These are phyloP conservation scores for Cyprinus carpio DNA, from an alignment of 2,113 vertebrate genomes.

Conservation along the genomic window DNA sequence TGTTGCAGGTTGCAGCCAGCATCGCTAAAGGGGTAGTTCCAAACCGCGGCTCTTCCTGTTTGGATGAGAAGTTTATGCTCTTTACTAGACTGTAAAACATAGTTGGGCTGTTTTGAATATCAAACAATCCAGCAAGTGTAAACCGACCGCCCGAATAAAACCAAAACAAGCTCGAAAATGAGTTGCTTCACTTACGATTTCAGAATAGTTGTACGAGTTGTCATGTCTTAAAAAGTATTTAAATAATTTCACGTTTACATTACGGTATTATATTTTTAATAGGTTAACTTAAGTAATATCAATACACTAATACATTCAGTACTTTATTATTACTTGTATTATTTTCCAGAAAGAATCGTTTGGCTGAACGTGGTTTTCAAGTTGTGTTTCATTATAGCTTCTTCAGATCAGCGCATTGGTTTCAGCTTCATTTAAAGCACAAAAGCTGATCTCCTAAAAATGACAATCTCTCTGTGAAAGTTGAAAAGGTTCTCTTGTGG, in stretches of 20 bases:
- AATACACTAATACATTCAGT: neutral
- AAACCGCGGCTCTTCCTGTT: conserved; percentile 96
- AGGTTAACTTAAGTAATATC: neutral
- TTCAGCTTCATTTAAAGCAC: neutral
- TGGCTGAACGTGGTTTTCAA: neutral
- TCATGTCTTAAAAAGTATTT: neutral
- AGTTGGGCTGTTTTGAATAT: neutral
- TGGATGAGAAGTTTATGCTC: conserved; percentile 29
- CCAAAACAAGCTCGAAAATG: neutral
- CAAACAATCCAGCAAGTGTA: neutral
- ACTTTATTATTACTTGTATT: neutral
- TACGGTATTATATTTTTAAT: neutral
- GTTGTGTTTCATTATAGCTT: neutral
- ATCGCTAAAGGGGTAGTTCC: conserved; percentile 98
- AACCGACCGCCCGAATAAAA: neutral
- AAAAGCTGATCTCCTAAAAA: too few relatives aligned
- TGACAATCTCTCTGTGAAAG: neutral
- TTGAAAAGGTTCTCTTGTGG: neutral
- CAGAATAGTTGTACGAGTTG: neutral
- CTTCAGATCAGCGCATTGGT: neutral
- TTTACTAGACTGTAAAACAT: conserved; percentile 22
- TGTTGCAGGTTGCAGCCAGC: conserved; percentile 99
- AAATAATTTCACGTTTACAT: neutral
- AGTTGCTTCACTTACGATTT: neutral
- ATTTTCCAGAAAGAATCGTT: neutral